These are phyloP conservation scores for Micrastur ruficollis DNA, from an alignment of 2,797 vertebrate genomes.

Conservation along the genomic window DNA sequence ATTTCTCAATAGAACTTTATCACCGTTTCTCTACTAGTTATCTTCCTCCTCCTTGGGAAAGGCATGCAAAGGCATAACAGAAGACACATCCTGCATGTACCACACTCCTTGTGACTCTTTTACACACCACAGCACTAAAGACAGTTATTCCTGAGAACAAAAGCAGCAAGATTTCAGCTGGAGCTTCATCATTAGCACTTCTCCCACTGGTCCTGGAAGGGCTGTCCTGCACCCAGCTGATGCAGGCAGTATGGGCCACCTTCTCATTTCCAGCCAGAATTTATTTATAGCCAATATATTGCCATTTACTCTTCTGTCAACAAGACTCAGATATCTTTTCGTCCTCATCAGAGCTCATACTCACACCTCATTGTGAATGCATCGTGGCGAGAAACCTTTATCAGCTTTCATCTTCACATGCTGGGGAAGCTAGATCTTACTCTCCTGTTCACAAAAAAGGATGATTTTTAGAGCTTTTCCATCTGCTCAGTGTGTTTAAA, in stretches of 20 bases:
- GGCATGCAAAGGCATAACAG: background rate
- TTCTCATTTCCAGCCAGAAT: background rate
- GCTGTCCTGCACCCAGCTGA: background rate
- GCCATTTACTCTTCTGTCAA: background rate
- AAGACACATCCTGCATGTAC: background rate
- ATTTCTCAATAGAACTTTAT: background rate
- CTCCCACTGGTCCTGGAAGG: background rate
- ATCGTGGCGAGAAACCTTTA: accelerated
- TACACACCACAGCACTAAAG: background rate
- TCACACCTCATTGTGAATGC: background rate
- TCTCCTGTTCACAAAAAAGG: background rate
- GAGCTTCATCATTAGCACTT: background rate
- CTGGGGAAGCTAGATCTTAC: background rate
- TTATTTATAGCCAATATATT: background rate
- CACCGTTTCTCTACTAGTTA: background rate
- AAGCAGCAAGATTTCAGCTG: background rate
- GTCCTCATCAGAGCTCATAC: background rate
- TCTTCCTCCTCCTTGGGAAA: background rate
- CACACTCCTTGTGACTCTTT: background rate
- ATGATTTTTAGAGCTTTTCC: background rate
- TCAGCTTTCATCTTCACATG: background rate
- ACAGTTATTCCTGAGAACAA: background rate
- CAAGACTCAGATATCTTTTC: background rate
- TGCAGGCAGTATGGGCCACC: background rate
- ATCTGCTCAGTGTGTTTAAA: background rate